Conservation (phyloP, 2,797 vertebrate genomes). For the Craterocephalus amniculus region DNA sequence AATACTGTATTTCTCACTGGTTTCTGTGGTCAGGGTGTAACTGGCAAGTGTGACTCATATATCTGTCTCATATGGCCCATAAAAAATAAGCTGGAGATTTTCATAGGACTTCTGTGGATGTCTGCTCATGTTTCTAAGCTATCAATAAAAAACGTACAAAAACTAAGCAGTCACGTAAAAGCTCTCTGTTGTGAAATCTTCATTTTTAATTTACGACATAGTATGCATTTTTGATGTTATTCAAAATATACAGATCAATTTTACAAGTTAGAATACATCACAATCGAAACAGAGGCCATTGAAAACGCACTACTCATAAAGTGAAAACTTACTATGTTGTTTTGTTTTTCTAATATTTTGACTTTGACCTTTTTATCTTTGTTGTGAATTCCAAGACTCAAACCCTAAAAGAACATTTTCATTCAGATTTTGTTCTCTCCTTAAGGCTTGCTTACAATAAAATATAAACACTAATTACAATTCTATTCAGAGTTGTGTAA, state of each 20-base stretch:
- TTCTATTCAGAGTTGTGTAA: constrained; percentile 26
- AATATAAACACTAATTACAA: constrained; percentile 15
- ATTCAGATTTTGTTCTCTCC: background rate
- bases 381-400: background rate
- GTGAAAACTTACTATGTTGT: background rate
- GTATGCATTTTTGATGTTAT: no score
- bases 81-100: background rate
- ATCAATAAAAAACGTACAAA: background rate
- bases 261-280: background rate
- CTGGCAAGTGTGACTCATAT: accelerated
- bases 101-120: accelerated
- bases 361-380: background rate
- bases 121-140: background rate
- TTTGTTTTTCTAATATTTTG: background rate
- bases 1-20: background rate
- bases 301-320: background rate
- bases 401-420: background rate
- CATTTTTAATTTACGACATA: background rate
- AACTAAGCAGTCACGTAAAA: background rate
- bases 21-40: background rate
- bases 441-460: background rate
- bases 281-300: background rate
- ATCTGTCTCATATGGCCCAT: background rate
- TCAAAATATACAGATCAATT: background rate
- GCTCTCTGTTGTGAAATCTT: background rate